phyloP scores from a whole-genome alignment of 2,888 invertebrate genomes.

The Clistopyga incitator region DNA sequence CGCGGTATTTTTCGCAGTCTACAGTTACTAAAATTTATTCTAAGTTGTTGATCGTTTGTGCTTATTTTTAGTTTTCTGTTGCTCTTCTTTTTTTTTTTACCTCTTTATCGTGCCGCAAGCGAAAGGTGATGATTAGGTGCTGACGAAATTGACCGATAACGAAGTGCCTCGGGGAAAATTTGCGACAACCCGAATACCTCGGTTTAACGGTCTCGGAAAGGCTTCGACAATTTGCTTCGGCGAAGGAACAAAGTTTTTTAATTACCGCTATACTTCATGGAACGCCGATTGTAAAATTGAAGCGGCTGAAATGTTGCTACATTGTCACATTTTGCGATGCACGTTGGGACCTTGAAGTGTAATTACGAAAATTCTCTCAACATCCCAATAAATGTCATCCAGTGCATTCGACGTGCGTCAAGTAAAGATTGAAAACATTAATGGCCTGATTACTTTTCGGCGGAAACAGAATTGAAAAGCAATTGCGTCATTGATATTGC shows the following conservation, averaged over 20 bases:
- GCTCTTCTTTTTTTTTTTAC: background rate
- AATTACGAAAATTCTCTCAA: background rate
- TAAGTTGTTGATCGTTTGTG: conserved; percentile 8
- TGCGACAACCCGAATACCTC: conserved; percentile 30
- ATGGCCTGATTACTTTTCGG: background rate
- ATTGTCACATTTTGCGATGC: background rate
- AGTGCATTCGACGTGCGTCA: too few relatives aligned
- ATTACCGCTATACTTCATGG: background rate
- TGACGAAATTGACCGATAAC: conserved; percentile 51
- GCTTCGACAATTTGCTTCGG: conserved; percentile 14
- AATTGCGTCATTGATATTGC: background rate
- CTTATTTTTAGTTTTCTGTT: background rate
- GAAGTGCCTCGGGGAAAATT: conserved; percentile 41
- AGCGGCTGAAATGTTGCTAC: background rate
- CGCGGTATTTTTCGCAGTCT: background rate
- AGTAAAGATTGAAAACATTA: background rate
- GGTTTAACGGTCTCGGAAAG: background rate
- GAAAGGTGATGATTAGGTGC: conserved; percentile 44
- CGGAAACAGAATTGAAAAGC: background rate
- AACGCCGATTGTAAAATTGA: conserved; percentile 5
- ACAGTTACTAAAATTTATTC: background rate
- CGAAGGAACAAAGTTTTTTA: conserved; percentile 1
- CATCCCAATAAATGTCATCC: too few relatives aligned
- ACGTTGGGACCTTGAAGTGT: too few relatives aligned
- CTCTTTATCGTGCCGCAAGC: conserved; percentile 38